Percentiles rank a stretch among this genome's conserved stretches.
Evolutionary conservation across 2,888 invertebrate species (phyloP).

Genomic region (Germaria angustata): DNA sequence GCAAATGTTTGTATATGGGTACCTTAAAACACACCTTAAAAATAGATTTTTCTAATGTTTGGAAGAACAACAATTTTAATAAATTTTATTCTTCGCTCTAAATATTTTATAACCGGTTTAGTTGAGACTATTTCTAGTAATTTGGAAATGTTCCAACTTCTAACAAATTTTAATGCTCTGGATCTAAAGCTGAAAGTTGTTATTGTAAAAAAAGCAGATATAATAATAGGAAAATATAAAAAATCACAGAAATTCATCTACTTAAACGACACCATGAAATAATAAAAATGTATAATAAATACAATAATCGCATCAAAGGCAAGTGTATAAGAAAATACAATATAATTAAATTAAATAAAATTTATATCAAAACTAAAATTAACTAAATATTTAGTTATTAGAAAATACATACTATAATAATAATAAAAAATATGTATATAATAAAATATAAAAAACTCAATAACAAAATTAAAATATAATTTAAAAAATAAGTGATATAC

Average conservation of each 20-base stretch:
- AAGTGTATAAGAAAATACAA: slow-evolving; percentile 17
- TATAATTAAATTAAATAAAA: slow-evolving; percentile 20
- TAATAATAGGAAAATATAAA: too few species aligned
- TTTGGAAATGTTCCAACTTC: too few species aligned
- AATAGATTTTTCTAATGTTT: too few species aligned
- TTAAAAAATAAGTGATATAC: slow-evolving; percentile 46
- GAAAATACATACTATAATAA: slow-evolving; percentile 42
- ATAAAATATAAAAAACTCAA: slow-evolving; percentile 63
- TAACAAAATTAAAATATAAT: slow-evolving; percentile 66
- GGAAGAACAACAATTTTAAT: too few species aligned
- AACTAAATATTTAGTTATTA: slow-evolving; percentile 56
- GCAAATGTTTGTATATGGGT: too few species aligned
- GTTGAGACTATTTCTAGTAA: too few species aligned
- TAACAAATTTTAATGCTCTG: neutral
- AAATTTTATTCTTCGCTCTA: too few species aligned
- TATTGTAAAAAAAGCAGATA: neutral
- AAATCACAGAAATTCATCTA: neutral
- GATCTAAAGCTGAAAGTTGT: neutral
- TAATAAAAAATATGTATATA: slow-evolving; percentile 65
- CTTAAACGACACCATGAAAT: neutral
- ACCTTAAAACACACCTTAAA: too few species aligned
- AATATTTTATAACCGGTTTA: too few species aligned
- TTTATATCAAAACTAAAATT: slow-evolving; percentile 66
- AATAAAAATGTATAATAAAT: slow-evolving; percentile 5
- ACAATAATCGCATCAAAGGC: slow-evolving; percentile 25